Percentiles rank a stretch among this genome's conserved stretches.
Conservation (phyloP, 2,113 vertebrate species). For the Syngnathus scovelli region DNA sequence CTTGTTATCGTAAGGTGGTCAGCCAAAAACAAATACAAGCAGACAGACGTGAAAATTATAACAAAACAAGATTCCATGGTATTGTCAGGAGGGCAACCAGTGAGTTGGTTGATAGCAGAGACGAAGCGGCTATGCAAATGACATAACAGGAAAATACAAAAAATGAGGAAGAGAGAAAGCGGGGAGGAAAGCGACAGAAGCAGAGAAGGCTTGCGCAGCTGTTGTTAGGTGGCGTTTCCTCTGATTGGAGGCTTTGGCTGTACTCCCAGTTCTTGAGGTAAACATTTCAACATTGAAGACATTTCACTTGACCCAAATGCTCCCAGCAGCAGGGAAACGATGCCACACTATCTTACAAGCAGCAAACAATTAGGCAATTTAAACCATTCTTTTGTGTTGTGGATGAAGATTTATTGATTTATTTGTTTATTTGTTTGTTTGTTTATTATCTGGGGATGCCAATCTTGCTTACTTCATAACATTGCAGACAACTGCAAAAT, state of each 20-base stretch:
- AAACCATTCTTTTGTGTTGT: not conserved
- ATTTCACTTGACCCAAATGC: not conserved
- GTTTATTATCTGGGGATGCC: not conserved
- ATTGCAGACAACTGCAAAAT: slow-evolving; percentile 54
- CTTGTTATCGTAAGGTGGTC: not conserved
- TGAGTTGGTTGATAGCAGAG: slow-evolving; percentile 33
- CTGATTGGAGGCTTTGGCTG: slow-evolving; percentile 63
- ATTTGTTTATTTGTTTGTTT: not conserved
- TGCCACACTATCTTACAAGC: not conserved
- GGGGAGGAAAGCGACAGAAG: slow-evolving; percentile 25
- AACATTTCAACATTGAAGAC: slow-evolving; percentile 20
- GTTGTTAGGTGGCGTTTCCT: slow-evolving; percentile 64
- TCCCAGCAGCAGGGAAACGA: not conserved
- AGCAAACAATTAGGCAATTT: not conserved
- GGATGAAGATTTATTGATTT: not conserved
- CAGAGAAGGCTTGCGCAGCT: slow-evolving; percentile 54
- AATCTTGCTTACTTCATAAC: slow-evolving; percentile 10
- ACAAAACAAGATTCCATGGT: slow-evolving; percentile 21
- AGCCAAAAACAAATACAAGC: not conserved
- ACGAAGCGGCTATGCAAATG: slow-evolving; percentile 30
- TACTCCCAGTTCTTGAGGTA: slow-evolving; percentile 67
- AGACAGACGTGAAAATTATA: slow-evolving; percentile 8
- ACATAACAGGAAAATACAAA: slow-evolving; percentile 64
- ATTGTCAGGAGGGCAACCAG: slow-evolving; percentile 34
- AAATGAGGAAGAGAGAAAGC: slow-evolving; percentile 55